Conservation (phyloP, 2,797 vertebrate species). For the Eidolon dupreanum region DNA sequence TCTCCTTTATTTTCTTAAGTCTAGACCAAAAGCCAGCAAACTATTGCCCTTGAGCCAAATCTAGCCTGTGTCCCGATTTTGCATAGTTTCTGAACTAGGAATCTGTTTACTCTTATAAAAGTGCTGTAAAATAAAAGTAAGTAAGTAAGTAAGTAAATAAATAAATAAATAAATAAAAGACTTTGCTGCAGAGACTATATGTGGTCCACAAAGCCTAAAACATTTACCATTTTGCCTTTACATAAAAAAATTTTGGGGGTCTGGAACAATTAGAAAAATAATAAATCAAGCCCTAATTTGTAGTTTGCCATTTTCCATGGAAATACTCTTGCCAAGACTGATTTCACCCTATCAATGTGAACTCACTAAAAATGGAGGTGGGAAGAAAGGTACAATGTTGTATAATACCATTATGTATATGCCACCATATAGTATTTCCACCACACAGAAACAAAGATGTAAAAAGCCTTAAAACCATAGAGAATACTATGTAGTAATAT, state of each 20-base stretch:
- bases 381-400: not conserved
- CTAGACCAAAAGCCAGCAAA: not conserved
- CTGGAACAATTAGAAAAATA: not conserved
- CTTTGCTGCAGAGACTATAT: not conserved
- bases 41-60: not conserved
- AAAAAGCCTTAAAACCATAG: not conserved
- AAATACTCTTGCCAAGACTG: not conserved
- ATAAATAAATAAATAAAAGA: not conserved
- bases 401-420: not conserved
- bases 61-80: not conserved
- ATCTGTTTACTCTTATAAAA: not conserved
- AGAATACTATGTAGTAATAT: not conserved
- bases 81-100: not conserved
- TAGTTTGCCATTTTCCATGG: not conserved
- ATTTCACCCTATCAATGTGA: not conserved
- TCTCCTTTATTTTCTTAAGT: not conserved
- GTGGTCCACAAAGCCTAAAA: not conserved
- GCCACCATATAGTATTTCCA: not conserved
- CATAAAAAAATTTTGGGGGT: not conserved
- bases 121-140: not conserved
- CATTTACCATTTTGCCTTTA: not conserved
- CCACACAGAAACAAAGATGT: not conserved
- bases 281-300: not conserved
- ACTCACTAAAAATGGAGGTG: not conserved
- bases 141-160: too few relatives aligned